Conservation (phyloP, 2,113 vertebrate species). For the Calyptommatus sinebrachiatus region DNA sequence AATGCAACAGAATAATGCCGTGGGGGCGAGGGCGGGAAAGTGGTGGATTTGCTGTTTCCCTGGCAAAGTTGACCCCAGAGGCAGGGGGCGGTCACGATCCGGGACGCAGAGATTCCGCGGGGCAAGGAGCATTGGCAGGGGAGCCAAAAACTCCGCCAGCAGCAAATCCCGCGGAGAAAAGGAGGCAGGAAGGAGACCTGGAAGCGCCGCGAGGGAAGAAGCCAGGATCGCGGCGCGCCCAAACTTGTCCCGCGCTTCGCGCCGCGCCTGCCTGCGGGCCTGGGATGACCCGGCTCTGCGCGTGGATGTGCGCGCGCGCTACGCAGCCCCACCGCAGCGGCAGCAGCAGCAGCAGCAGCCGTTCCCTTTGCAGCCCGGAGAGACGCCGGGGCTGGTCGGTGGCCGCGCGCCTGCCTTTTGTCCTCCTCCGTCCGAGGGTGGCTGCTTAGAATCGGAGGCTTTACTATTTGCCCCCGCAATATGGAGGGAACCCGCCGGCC, state of each 20-base stretch:
- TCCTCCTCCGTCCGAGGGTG: too few species aligned
- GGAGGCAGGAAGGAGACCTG: too few species aligned
- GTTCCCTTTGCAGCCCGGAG: background rate
- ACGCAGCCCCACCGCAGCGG: constrained; percentile 21
- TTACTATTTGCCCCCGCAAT: constrained; percentile 24
- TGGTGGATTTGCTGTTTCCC: too few species aligned
- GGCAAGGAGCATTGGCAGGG: too few species aligned
- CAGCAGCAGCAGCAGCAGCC: background rate
- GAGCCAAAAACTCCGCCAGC: too few species aligned
- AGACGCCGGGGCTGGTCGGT: background rate
- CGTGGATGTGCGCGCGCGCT: background rate
- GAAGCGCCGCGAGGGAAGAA: background rate
- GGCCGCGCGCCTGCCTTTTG: too few species aligned
- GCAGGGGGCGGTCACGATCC: too few species aligned
- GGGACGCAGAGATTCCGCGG: background rate
- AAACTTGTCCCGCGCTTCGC: background rate
- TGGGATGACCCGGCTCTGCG: too few species aligned
- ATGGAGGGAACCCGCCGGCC: constrained; percentile 49
- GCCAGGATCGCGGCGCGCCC: background rate
- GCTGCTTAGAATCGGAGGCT: constrained; percentile 17
- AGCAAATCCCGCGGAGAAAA: too few species aligned
- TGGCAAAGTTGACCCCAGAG: too few species aligned
- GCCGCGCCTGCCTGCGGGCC: background rate
- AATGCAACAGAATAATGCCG: too few species aligned
- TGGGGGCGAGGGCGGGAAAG: too few species aligned